Conservation (phyloP, 2,113 vertebrate species). For the Pelodiscus sinensis region DNA sequence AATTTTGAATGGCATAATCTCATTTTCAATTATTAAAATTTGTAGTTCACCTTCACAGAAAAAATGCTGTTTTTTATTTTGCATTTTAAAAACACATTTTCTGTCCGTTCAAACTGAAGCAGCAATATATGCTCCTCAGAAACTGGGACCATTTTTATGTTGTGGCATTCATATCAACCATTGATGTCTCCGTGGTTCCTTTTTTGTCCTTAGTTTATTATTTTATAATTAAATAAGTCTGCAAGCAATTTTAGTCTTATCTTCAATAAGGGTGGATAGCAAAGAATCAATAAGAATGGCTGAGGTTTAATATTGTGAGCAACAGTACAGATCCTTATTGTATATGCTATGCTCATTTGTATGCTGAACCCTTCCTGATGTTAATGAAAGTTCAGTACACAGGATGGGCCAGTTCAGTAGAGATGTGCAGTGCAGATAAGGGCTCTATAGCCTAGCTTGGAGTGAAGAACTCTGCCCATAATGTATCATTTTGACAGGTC, state of each 20-base stretch:
- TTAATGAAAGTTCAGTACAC: conserved; percentile 6
- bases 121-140: background rate
- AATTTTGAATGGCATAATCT: conserved; percentile 59
- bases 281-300: conserved; percentile 30
- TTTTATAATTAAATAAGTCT: conserved; percentile 18
- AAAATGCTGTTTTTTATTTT: conserved; percentile 26
- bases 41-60: conserved; percentile 35
- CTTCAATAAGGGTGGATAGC: background rate
- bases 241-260: conserved; percentile 30
- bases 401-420: background rate
- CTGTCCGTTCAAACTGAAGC: background rate
- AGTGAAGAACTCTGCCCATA: background rate
- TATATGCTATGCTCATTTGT: background rate
- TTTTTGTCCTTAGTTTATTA: conserved; percentile 5
- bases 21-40: conserved; percentile 70
- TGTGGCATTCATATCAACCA: conserved; percentile 35
- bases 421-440: background rate
- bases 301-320: conserved; percentile 1
- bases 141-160: conserved; percentile 1
- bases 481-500: background rate
- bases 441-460: background rate
- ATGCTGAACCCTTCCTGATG: background rate
- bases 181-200: conserved; percentile 1
- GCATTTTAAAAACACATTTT: background rate
- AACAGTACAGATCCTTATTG: background rate